A percentile compares a stretch with the other conserved stretches of the same genome.
phyloP scores from a whole-genome alignment of 2,888 invertebrate genomes.

The Digitonthophagus gazella region DNA sequence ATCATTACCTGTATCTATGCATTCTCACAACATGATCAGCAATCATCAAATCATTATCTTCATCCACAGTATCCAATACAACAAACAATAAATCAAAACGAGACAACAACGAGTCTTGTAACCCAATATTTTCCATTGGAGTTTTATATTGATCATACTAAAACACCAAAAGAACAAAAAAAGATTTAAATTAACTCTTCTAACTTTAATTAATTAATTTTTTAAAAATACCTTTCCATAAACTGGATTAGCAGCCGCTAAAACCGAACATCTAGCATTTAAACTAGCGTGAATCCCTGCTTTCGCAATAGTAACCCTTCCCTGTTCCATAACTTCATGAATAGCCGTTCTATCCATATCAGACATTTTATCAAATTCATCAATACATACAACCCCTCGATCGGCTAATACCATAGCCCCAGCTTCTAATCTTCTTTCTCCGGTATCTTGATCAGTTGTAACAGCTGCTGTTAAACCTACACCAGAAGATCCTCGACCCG shows the following conservation, averaged over 20 bases:
- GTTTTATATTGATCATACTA: constrained; percentile 99
- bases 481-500: constrained; percentile 96
- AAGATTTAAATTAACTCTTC: constrained; percentile 16
- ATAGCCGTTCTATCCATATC: constrained; percentile 99
- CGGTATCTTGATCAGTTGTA: constrained; percentile 92
- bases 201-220: constrained; percentile 23
- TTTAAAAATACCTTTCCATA: constrained; percentile 88
- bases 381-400: constrained; percentile 94
- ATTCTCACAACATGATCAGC: constrained; percentile 96
- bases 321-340: constrained; percentile 99
- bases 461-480: constrained; percentile 99
- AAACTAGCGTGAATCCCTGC: constrained; percentile 98
- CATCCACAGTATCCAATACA: constrained; percentile 89
- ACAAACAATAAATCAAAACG: constrained; percentile 99
- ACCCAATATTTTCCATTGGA: constrained; percentile 99
- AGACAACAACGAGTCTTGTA: constrained; percentile 95
- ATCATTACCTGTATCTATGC: constrained; percentile 80
- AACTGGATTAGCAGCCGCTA: constrained; percentile 99
- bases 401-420: constrained; percentile 99
- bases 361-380: constrained; percentile 99
- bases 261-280: constrained; percentile 95
- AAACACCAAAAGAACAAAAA: constrained; percentile 35
- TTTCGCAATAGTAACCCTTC: constrained; percentile 95
- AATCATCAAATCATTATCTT: constrained; percentile 86
- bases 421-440: constrained; percentile 74